phyloP scores from a whole-genome alignment of 2,113 vertebrate genomes.

The Neofelis nebulosa region DNA sequence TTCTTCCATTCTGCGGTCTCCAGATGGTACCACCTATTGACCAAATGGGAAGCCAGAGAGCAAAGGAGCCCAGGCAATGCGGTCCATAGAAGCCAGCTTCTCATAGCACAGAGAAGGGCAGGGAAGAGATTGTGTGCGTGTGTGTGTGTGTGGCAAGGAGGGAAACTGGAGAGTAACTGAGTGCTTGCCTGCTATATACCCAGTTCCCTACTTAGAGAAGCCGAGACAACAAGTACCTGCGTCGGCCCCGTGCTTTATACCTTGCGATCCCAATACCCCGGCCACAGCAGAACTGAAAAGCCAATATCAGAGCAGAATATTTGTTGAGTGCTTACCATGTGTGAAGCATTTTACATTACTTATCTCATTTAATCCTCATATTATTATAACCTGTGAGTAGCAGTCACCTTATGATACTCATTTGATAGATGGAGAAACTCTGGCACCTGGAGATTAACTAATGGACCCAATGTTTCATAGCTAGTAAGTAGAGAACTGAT shows the following conservation, averaged over 20 bases:
- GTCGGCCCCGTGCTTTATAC: neutral
- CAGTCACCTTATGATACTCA: neutral
- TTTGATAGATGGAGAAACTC: conserved; percentile 37
- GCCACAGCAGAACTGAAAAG: neutral
- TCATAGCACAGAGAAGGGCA: neutral
- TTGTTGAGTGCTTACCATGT: neutral
- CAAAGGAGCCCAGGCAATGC: neutral
- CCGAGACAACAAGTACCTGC: neutral
- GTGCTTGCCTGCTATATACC: neutral
- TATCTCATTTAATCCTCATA: neutral
- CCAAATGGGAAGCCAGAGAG: neutral
- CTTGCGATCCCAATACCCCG: neutral
- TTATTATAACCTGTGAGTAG: neutral
- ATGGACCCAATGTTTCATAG: neutral
- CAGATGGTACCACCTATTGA: neutral
- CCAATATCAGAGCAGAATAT: neutral
- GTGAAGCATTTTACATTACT: neutral
- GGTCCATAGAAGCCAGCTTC: neutral
- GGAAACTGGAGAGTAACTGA: neutral
- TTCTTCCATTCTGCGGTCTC: neutral
- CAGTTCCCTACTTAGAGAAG: neutral
- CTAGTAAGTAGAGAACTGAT: neutral
- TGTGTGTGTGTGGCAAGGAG: neutral
- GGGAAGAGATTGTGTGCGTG: neutral
- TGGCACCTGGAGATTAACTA: neutral